These are phyloP conservation scores for Novumbra hubbsi DNA, from an alignment of 2,797 vertebrate genomes.

Conservation along the genomic window DNA sequence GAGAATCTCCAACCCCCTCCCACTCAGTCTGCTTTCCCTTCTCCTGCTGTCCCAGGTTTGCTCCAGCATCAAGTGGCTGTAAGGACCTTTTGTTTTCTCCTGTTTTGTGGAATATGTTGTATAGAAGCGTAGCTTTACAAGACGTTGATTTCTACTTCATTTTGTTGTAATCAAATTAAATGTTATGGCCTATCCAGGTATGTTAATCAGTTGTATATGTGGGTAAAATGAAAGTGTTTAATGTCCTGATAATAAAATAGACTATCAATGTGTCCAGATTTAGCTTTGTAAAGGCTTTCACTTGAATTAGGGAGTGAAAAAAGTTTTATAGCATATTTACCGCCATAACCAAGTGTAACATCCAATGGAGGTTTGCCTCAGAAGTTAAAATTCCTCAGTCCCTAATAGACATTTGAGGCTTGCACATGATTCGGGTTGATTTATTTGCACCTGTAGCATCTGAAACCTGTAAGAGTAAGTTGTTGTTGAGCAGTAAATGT, in stretches of 20 bases:
- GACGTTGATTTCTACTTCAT: not conserved
- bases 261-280: conserved; percentile 6
- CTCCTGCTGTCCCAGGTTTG: conserved; percentile 87
- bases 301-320: conserved; percentile 21
- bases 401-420: not conserved
- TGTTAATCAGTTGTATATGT: conserved; percentile 1
- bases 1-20: conserved; percentile 72
- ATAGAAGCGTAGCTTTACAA: not conserved
- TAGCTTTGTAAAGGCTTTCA: conserved; percentile 19
- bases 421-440: conserved; percentile 16
- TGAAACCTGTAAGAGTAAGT: conserved; percentile 19
- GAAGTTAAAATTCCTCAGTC: not conserved
- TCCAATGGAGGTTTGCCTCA: not conserved
- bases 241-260: not conserved
- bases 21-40: conserved; percentile 79
- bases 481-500: conserved; percentile 39
- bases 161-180: too few relatives aligned
- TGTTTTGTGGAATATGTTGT: conserved; percentile 1
- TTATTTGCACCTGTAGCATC: not conserved
- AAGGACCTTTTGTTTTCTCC: conserved; percentile 69
- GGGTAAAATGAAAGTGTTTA: conserved; percentile 15
- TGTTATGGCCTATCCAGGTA: not conserved
- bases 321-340: not conserved
- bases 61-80: conserved; percentile 98
- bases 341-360: not conserved